Evolutionary conservation across 2,797 vertebrate species (phyloP).

Genomic region (Holocentrus rufus): DNA sequence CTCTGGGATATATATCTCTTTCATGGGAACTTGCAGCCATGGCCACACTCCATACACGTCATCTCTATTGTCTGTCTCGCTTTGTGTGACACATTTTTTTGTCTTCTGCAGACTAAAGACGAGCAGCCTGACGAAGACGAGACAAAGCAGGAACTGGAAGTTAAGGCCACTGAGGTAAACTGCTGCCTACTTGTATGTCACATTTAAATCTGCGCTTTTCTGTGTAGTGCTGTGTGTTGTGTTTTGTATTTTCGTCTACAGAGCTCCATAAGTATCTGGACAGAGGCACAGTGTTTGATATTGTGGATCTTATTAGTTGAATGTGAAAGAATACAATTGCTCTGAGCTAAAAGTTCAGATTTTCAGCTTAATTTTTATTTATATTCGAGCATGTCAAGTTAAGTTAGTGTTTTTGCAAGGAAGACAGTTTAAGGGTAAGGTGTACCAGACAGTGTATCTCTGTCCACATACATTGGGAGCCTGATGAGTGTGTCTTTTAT

Average conservation of each 20-base stretch:
- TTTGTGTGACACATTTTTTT: slow-evolving; percentile 32
- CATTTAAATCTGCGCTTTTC: not conserved
- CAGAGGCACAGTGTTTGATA: not conserved
- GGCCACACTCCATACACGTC: not conserved
- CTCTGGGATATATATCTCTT: slow-evolving; percentile 2
- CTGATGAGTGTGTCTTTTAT: slow-evolving; percentile 19
- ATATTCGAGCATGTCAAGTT: not conserved
- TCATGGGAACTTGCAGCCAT: not conserved
- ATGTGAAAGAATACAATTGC: not conserved
- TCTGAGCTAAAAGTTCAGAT: not conserved
- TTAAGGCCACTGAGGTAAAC: slow-evolving; percentile 72
- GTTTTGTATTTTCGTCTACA: slow-evolving; percentile 1
- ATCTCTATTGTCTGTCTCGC: not conserved
- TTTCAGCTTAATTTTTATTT: not conserved
- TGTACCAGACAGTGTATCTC: not conserved
- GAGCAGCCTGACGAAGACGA: slow-evolving; percentile 52
- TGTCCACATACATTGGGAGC: slow-evolving; percentile 21
- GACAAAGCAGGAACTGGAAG: slow-evolving; percentile 49
- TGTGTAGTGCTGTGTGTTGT: not conserved
- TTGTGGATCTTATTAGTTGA: not conserved
- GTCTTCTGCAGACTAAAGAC: slow-evolving; percentile 78
- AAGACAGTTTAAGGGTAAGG: not conserved
- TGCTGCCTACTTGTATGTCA: not conserved
- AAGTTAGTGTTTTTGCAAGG: not conserved
- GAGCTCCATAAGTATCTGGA: slow-evolving; percentile 22